Percentiles rank a stretch among this genome's conserved stretches.
These are phyloP conservation scores for Heterohyrax brucei DNA, from an alignment of 2,797 vertebrate species.

Conservation along the genomic window DNA sequence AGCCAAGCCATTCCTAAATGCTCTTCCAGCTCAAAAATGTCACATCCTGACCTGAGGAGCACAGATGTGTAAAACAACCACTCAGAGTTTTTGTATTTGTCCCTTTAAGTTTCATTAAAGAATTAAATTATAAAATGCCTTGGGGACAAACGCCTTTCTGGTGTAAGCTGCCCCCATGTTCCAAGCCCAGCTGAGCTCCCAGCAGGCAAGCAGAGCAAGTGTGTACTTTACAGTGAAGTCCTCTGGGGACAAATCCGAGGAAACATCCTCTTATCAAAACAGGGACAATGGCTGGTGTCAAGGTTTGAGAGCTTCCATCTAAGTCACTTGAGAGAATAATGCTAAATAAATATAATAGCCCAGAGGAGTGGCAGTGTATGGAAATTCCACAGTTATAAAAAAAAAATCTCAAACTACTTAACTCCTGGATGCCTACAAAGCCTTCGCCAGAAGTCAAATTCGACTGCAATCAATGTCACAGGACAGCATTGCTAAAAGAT, in stretches of 20 bases:
- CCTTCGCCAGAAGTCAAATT: not conserved
- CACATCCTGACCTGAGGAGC: not conserved
- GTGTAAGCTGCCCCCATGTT: not conserved
- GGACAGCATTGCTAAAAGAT: not conserved
- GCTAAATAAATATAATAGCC: not conserved
- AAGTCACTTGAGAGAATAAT: conserved; percentile 5
- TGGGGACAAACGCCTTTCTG: not conserved
- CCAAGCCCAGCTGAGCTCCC: not conserved
- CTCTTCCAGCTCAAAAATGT: conserved; percentile 15
- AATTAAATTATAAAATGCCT: conserved; percentile 1
- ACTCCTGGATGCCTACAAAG: not conserved
- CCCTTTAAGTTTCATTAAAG: not conserved
- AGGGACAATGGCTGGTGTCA: not conserved
- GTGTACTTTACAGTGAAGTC: not conserved
- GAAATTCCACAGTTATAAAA: conserved; percentile 4
- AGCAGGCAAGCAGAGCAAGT: not conserved
- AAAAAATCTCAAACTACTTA: not conserved
- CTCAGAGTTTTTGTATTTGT: not conserved
- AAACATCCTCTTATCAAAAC: not conserved
- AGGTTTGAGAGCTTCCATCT: not conserved
- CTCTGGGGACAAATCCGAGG: not conserved
- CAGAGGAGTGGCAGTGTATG: not conserved
- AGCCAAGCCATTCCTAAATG: conserved; percentile 31
- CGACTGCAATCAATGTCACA: not conserved
- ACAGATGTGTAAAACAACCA: not conserved